Conservation (phyloP, 1,140 invertebrate genomes). For the Macrotrachela quadricornifera region DNA sequence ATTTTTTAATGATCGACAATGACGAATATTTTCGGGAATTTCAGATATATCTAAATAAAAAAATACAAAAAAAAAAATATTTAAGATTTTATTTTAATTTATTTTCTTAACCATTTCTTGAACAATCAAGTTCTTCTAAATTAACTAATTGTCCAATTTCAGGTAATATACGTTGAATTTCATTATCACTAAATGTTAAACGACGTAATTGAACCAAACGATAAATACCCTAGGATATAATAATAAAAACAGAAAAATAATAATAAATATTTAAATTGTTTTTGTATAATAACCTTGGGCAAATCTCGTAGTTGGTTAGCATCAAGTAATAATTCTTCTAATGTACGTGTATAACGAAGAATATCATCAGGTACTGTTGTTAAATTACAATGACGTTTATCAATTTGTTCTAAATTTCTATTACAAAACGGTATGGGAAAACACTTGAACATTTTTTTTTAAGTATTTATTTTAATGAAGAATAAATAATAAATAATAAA, state of each 20-base stretch:
- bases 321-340: conserved; percentile 89
- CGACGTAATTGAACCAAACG: conserved; percentile 72
- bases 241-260: too few relatives aligned
- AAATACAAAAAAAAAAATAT: too few relatives aligned
- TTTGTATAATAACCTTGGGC: conserved; percentile 36
- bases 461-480: background rate
- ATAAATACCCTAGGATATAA: conserved; percentile 57
- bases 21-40: conserved; percentile 6
- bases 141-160: conserved; percentile 93
- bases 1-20: conserved; percentile 2
- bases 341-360: conserved; percentile 73
- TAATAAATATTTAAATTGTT: too few relatives aligned
- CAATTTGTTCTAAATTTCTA: conserved; percentile 92
- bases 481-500: too few relatives aligned
- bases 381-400: conserved; percentile 90
- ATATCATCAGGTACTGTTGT: conserved; percentile 86
- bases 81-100: too few relatives aligned
- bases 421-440: conserved; percentile 74
- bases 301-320: conserved; percentile 91
- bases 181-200: conserved; percentile 90
- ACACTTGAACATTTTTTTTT: conserved; percentile 40
- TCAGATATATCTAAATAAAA: conserved; percentile 25
- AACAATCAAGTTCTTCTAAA: conserved; percentile 86
- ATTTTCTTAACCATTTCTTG: conserved; percentile 48
- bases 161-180: conserved; percentile 70